Evolutionary conservation across 2,888 invertebrate species (phyloP).

Genomic region (Nymphalis c-album): DNA sequence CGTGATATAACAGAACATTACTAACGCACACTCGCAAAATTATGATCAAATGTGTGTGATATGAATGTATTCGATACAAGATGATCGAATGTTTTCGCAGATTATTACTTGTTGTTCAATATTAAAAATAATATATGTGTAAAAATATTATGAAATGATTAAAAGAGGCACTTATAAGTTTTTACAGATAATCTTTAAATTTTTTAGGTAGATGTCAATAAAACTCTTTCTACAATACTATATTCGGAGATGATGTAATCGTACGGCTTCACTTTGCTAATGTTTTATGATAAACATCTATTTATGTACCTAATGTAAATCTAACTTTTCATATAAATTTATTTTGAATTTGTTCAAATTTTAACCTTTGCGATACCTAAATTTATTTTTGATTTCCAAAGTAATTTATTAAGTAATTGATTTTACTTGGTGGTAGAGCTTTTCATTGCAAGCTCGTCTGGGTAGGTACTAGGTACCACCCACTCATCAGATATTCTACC

Average conservation of each 20-base stretch:
- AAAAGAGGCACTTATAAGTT: constrained; percentile 11
- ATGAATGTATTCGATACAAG: neutral
- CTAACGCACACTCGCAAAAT: constrained; percentile 32
- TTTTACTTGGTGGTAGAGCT: too few species aligned
- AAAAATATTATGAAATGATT: neutral
- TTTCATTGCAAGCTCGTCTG: too few species aligned
- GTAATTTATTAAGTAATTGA: too few species aligned
- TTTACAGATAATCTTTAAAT: too few species aligned
- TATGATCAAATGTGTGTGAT: constrained; percentile 20
- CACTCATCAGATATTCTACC: too few species aligned
- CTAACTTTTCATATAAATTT: neutral
- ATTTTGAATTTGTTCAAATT: neutral
- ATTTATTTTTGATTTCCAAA: too few species aligned
- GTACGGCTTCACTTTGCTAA: constrained; percentile 38
- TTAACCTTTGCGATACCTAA: neutral
- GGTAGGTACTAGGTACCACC: too few species aligned
- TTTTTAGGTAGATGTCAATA: constrained; percentile 16
- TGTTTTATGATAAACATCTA: constrained; percentile 42
- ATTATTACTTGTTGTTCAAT: constrained; percentile 17
- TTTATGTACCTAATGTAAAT: neutral
- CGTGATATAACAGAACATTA: constrained; percentile 40
- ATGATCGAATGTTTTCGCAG: constrained; percentile 1
- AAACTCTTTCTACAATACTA: constrained; percentile 39
- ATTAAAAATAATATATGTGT: neutral
- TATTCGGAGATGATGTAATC: constrained; percentile 65